These are phyloP conservation scores for Pentamera pediparva DNA, from an alignment of 53 echinoderm and acorn worm genomes.

Conservation along the genomic window DNA sequence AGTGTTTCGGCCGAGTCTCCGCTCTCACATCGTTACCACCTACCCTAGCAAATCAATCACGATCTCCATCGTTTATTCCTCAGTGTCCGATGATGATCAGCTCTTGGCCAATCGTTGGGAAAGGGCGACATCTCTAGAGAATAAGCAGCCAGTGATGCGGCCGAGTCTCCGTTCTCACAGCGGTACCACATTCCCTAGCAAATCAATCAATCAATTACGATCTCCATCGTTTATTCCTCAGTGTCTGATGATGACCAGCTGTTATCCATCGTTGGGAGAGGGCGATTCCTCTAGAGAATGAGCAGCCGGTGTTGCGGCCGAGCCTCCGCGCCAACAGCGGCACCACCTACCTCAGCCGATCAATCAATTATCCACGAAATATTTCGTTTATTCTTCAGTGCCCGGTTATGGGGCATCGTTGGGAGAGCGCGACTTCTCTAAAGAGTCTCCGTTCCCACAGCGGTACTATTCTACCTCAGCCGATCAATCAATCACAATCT, in stretches of 20 bases:
- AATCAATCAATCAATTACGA: no score
- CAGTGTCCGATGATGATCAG: constrained; percentile 24
- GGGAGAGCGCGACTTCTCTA: constrained; percentile 76
- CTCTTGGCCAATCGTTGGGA: constrained; percentile 71
- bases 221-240: no score
- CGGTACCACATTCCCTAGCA: constrained; percentile 27
- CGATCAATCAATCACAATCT: no score
- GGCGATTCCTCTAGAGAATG: constrained; percentile 45
- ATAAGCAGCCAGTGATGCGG: background rate
- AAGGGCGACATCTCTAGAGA: constrained; percentile 59
- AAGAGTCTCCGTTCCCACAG: constrained; percentile 35
- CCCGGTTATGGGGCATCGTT: no score
- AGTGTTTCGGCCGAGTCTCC: constrained; percentile 3
- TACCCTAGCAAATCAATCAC: no score
- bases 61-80: no score
- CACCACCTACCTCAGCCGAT: constrained; percentile 32
- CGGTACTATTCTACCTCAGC: no score
- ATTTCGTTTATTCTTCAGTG: no score
- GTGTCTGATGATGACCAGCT: constrained; percentile 27
- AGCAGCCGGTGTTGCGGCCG: background rate
- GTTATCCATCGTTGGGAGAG: constrained; percentile 86
- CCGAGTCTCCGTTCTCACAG: constrained; percentile 25
- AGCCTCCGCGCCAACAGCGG: constrained; percentile 6
- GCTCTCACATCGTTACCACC: constrained; percentile 22
- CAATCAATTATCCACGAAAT: no score